Evolutionary conservation across 2,888 invertebrate species (phyloP).

Genomic region (Drosophila kokeensis): DNA sequence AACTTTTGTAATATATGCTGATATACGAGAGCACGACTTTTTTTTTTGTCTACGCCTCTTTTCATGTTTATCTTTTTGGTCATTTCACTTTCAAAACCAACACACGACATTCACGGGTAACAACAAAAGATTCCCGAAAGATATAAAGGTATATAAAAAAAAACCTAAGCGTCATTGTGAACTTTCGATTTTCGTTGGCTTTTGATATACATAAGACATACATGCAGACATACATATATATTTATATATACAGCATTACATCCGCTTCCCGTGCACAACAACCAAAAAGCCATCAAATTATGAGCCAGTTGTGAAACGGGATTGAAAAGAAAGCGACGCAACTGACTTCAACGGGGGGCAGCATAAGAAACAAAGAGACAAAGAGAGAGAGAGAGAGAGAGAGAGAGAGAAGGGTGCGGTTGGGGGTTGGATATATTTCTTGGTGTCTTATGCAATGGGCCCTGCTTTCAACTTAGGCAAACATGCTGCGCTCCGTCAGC

Average conservation of each 20-base stretch:
- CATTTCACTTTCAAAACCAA: slow-evolving; percentile 80
- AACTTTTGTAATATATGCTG: not conserved
- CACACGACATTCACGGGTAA: slow-evolving; percentile 62
- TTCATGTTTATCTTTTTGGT: slow-evolving; percentile 51
- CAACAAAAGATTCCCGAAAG: slow-evolving; percentile 55
- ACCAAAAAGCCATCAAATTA: slow-evolving; percentile 70
- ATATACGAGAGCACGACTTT: not conserved
- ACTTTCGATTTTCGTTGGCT: slow-evolving; percentile 79
- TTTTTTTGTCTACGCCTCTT: slow-evolving; percentile 8
- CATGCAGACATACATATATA: not conserved
- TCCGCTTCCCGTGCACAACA: slow-evolving; percentile 73
- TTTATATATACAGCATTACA: slow-evolving; percentile 51
- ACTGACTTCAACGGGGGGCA: slow-evolving; percentile 15
- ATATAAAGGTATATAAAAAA: slow-evolving; percentile 11
- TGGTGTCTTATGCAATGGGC: slow-evolving; percentile 69
- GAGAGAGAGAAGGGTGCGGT: not conserved
- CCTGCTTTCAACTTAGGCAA: slow-evolving; percentile 62
- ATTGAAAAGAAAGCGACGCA: slow-evolving; percentile 67
- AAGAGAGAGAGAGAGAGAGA: not conserved
- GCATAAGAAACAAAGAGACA: not conserved
- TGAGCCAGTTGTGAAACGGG: slow-evolving; percentile 70
- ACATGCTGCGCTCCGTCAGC: slow-evolving; percentile 65
- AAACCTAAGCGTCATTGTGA: slow-evolving; percentile 64
- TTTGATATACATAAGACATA: slow-evolving; percentile 13
- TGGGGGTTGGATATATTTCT: not conserved